phyloP scores from a whole-genome alignment of 2,113 vertebrate species.

The Callipepla squamata region DNA sequence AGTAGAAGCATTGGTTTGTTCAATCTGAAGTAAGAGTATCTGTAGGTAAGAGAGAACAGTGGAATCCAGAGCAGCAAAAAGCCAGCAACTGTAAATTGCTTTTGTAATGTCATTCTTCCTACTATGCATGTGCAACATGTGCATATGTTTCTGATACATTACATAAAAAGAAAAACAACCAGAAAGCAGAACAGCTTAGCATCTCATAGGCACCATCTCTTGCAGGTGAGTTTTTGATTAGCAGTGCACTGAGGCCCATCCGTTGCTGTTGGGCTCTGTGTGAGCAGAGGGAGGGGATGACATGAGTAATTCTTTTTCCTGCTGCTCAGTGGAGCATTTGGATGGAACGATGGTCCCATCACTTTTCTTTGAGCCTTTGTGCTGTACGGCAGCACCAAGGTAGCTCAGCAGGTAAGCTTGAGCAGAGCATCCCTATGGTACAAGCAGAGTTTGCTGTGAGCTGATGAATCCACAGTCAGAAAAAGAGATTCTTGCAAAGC shows the following conservation, averaged over 20 bases:
- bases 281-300: fast-evolving
- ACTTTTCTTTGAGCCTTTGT: not conserved
- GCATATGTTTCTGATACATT: not conserved
- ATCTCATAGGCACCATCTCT: fast-evolving
- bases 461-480: fast-evolving
- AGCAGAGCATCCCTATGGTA: not conserved
- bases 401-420: not conserved
- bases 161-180: not conserved
- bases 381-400: not conserved
- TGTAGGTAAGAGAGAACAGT: not conserved
- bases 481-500: not conserved
- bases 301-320: not conserved
- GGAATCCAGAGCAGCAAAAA: not conserved
- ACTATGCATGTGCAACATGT: too few species aligned
- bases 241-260: not conserved
- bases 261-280: not conserved
- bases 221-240: not conserved
- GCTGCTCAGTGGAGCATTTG: not conserved
- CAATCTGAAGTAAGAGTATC: not conserved
- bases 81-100: not conserved
- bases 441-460: fast-evolving
- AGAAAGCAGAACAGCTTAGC: not conserved
- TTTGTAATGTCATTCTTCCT: not conserved
- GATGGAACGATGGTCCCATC: not conserved
- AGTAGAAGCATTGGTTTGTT: not conserved